Conservation (phyloP, 1,140 invertebrate genomes). For the Acyrthosiphon pisum region DNA sequence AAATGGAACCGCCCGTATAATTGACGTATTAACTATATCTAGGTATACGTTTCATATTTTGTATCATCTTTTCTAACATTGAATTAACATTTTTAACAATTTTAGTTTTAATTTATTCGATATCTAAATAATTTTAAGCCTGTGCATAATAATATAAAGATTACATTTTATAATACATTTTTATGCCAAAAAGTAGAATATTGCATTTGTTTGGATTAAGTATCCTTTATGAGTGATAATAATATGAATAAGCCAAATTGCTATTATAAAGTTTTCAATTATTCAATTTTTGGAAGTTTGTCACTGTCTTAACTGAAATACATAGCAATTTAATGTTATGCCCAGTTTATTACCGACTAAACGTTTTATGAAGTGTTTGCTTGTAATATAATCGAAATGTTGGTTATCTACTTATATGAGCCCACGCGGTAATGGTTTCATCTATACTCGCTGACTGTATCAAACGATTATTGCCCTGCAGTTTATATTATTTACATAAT, state of each 20-base stretch:
- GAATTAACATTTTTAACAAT: neutral
- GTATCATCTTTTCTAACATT: neutral
- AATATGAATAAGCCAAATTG: neutral
- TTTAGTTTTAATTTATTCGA: neutral
- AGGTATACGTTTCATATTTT: neutral
- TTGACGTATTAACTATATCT: neutral
- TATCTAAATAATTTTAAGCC: neutral
- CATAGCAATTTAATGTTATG: neutral
- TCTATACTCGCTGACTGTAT: neutral
- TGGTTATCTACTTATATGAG: neutral
- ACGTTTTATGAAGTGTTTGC: neutral
- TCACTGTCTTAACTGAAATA: neutral
- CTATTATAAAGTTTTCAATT: neutral
- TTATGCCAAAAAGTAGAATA: neutral
- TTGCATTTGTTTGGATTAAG: neutral
- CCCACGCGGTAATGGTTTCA: neutral
- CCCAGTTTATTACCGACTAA: neutral
- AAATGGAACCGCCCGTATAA: no score
- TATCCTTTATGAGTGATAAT: neutral
- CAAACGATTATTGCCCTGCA: neutral
- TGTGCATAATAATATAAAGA: neutral
- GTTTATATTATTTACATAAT: slow-evolving; percentile 26
- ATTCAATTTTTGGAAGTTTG: neutral
- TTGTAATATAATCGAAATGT: neutral
- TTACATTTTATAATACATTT: neutral